Base-by-base conservation (phyloP, 2,113 vertebrate genomes). In the Edolisoma coerulescens region DNA sequence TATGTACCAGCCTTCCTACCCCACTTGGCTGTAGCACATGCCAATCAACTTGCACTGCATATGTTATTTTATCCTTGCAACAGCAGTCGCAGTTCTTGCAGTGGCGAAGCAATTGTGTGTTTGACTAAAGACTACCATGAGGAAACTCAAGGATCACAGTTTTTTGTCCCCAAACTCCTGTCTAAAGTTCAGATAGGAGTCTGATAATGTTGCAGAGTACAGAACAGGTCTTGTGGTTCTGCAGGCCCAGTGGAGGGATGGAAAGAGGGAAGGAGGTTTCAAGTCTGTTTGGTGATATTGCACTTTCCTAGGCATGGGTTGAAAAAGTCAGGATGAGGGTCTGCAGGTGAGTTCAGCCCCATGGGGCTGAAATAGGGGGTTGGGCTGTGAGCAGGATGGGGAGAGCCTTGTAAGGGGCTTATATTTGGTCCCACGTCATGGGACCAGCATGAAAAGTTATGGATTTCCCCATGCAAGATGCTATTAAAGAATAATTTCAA, bases 351-450 rank as follows among this genome's bases (percentile, higher is more conserved):
- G 12, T 52, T 85, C 28, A 73, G 65, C 7, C 22, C 47, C 22
- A 9, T 2, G 1, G 21, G 17, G 24, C 23, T 71, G 15, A 39
- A 77, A 67, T 10, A 13, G 18, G 5, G 6, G 2, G 28, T 6
- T 42, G 14, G 27, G 8, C 21, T 56, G 16, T 52, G 3, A 45
- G 6, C 23, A 44, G 24, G 11, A n/a, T n/a, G 8, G 18, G 15
- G 7, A 76, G 3, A 44, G 21, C 13, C 11, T 27, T 0, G 0
- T 39, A 21, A 12, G 11, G 8, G 16, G 3, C 8, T 81, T 54
- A 65, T 32, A 41, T 22, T 33, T 28, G 4, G 15, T 69, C 9
- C 33, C 8, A 9, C 18, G 17, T 44, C 22, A 26, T 17, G 52
- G 28, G 26, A 24, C 24, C 16, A 71, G 10, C 13, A 30, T 2